Evolutionary conservation across 92 coral and sea anemone genomes (phyloP), one percentile per base, ranked within the genome.

Genomic region (Palythoa caribaeorum): DNA sequence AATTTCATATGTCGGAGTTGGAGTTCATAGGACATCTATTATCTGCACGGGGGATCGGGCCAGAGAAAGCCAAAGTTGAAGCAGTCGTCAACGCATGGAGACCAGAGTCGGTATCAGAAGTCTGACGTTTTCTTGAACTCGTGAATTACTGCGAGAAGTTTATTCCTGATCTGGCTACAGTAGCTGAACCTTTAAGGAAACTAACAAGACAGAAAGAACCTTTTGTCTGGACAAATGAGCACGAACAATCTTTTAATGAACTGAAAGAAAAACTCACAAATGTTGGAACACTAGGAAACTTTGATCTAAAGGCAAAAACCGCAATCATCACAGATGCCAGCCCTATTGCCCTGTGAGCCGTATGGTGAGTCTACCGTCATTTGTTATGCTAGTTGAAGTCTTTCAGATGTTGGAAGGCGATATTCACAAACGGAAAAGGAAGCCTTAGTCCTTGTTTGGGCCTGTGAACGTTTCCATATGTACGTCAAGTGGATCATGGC

Each of bases 401-500:
- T 53, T 11, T 53, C 59, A 53, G 59, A 53, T 53, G 59, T 53
- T 53, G 59, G 14, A 53, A 53, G 59, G 59, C 59, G 1, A 15
- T 7, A 53, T 53, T 7, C 59, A 53, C 59, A 53, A 53, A 53
- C 59, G 14, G 9, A 53, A 53, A 53, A 53, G 59, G 59, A 53
- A 53, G 59, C 59, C 59, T 53, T 2, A 2, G 59, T 15, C 8
- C 59, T 53, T 53, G 59, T 53, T 53, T 53, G 4, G 59, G 59
- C 59, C 10, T 53, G 59, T 53, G 59, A 53, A 53, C 59, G 59
- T 6, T 51, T 51, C 55, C 55, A 51, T 51, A 51, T 51, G 10
- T 51, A 5, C 55, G 7, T n/a, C 91, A 36, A 10, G 1, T 16
- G 87, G 89, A 8, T 88, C 94, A 28, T 93, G 96, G 92, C 89